A percentile compares a stretch with the other conserved stretches of the same genome.
Evolutionary conservation across 2,113 vertebrate species (phyloP).

Genomic region (Aegithalos caudatus): DNA sequence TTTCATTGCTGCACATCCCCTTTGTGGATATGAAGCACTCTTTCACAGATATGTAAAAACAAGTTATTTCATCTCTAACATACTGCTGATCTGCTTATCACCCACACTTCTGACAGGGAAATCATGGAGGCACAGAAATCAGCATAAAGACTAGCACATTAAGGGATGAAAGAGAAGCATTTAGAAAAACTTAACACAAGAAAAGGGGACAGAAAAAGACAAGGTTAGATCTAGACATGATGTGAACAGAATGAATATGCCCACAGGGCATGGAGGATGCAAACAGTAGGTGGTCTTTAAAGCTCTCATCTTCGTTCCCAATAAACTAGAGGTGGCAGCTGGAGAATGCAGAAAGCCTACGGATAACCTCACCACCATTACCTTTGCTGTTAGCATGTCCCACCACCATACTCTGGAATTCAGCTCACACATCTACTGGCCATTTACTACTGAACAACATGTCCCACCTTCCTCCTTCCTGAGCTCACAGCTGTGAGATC

Average conservation of each 20-base stretch:
- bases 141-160: neutral
- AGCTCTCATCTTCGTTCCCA: neutral
- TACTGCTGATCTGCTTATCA: neutral
- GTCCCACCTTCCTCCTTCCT: neutral
- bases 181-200: slow-evolving; percentile 14
- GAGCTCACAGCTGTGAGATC: neutral
- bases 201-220: slow-evolving; percentile 33
- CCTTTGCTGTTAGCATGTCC: neutral
- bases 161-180: neutral
- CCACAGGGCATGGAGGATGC: neutral
- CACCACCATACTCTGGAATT: neutral
- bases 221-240: slow-evolving; percentile 26
- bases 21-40: neutral
- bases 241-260: neutral
- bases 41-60: neutral
- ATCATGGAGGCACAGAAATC: neutral
- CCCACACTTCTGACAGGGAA: neutral
- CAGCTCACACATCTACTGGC: neutral
- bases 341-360: neutral
- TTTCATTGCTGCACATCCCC: neutral
- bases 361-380: neutral
- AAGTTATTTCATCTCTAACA: neutral
- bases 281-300: slow-evolving; percentile 26
- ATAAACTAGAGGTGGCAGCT: slow-evolving; percentile 8
- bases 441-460: neutral